Percentiles rank a stretch among this genome's conserved stretches.
These are phyloP conservation scores for Petrocephalus microphthalmus DNA, from an alignment of 2,113 vertebrate genomes.

Conservation along the genomic window DNA sequence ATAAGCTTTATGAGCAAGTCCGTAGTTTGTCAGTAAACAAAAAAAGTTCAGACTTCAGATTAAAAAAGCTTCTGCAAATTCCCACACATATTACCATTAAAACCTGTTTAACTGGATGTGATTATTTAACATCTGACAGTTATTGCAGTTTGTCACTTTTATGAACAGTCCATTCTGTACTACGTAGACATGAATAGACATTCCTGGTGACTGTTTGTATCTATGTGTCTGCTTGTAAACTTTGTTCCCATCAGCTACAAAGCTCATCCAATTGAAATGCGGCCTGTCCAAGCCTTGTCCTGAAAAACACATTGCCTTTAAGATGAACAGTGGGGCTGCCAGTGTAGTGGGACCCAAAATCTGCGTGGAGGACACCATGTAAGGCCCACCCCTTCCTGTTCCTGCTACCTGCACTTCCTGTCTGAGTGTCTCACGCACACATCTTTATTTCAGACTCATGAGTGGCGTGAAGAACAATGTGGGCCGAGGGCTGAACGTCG, in stretches of 20 bases:
- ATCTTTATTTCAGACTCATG: conserved; percentile 72
- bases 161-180: neutral
- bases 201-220: neutral
- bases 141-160: neutral
- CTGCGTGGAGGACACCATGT: conserved; percentile 82
- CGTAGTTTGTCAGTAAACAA: neutral
- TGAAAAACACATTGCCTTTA: conserved; percentile 74
- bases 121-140: neutral
- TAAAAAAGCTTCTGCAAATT: neutral
- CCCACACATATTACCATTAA: neutral
- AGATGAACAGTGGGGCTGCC: conserved; percentile 79
- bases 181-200: neutral
- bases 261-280: conserved; percentile 70
- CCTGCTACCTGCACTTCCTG: neutral
- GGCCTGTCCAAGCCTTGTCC: conserved; percentile 65
- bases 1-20: neutral
- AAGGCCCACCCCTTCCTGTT: conserved; percentile 47
- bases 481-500: conserved; percentile 89
- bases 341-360: conserved; percentile 76
- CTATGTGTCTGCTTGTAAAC: neutral
- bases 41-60: neutral
- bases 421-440: neutral
- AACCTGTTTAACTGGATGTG: neutral
- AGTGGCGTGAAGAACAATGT: conserved; percentile 96
- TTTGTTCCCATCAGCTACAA: conserved; percentile 41